Evolutionary conservation across 1,140 invertebrate species (phyloP).

Genomic region (Tetramorium parvispinum): DNA sequence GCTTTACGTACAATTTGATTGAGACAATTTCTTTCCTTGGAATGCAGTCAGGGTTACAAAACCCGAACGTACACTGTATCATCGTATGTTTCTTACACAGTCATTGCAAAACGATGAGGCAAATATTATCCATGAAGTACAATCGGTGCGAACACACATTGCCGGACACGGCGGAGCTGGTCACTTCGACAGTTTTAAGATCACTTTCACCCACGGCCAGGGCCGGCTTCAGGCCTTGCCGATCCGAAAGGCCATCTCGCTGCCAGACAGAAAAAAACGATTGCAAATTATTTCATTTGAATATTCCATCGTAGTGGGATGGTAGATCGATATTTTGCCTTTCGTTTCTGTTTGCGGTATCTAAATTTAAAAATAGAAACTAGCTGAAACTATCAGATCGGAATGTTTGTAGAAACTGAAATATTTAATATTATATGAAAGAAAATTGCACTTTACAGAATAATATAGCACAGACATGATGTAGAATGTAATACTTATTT

Average conservation of each 20-base stretch:
- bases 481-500: background rate
- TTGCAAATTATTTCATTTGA: background rate
- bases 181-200: constrained; percentile 75
- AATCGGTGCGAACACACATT: constrained; percentile 16
- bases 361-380: too few relatives aligned
- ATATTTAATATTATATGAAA: background rate
- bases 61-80: constrained; percentile 45
- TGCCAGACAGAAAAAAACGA: background rate
- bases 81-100: constrained; percentile 61
- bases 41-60: constrained; percentile 74
- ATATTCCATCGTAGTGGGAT: background rate
- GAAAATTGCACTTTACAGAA: background rate
- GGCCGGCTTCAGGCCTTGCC: background rate
- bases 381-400: too few relatives aligned
- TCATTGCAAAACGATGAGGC: constrained; percentile 71
- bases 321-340: too few relatives aligned
- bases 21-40: constrained; percentile 29
- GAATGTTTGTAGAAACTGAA: background rate
- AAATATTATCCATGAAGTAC: constrained; percentile 68
- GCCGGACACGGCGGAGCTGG: constrained; percentile 24
- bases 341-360: too few relatives aligned
- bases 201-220: constrained; percentile 79
- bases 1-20: background rate
- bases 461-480: background rate
- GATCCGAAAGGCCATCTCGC: background rate